A percentile compares a stretch with the other conserved stretches of the same genome.
Evolutionary conservation across 2,888 invertebrate species (phyloP).

Genomic region (Coenonympha arcania): DNA sequence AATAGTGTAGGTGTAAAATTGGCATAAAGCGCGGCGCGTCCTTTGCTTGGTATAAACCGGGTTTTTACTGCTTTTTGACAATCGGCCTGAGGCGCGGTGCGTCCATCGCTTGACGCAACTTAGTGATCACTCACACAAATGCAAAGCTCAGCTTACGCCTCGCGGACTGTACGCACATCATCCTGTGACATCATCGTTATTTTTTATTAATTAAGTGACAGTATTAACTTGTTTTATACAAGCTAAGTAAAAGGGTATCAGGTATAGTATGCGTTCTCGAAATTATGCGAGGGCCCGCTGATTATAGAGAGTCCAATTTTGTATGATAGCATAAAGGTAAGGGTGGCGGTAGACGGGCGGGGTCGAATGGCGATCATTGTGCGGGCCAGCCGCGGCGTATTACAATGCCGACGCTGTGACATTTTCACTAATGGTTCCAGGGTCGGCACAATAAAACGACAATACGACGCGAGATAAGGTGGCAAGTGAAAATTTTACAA

Average conservation of each 20-base stretch:
- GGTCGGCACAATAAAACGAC: slow-evolving; percentile 73
- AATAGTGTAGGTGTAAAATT: no score
- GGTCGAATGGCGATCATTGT: slow-evolving; percentile 70
- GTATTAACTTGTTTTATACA: slow-evolving; percentile 34
- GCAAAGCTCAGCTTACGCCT: no score
- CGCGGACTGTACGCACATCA: no score
- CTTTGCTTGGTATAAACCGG: no score
- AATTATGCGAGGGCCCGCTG: slow-evolving; percentile 41
- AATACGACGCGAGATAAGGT: slow-evolving; percentile 72
- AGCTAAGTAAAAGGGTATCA: no score
- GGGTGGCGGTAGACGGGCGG: slow-evolving; percentile 54
- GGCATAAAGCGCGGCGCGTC: no score
- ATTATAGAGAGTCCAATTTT: slow-evolving; percentile 66
- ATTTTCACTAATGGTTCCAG: slow-evolving; percentile 74
- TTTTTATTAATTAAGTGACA: slow-evolving; percentile 27
- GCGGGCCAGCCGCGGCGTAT: slow-evolving; percentile 60
- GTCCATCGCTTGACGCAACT: no score
- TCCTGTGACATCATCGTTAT: neutral
- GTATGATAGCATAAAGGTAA: slow-evolving; percentile 67
- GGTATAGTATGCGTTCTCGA: slow-evolving; percentile 37
- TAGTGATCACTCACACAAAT: no score
- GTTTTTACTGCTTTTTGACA: no score
- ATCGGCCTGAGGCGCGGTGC: no score
- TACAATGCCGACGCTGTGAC: slow-evolving; percentile 71
- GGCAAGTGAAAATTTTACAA: slow-evolving; percentile 71